These are phyloP conservation scores for Lichenostomus cassidix DNA, from an alignment of 2,113 vertebrate species.

Conservation along the genomic window DNA sequence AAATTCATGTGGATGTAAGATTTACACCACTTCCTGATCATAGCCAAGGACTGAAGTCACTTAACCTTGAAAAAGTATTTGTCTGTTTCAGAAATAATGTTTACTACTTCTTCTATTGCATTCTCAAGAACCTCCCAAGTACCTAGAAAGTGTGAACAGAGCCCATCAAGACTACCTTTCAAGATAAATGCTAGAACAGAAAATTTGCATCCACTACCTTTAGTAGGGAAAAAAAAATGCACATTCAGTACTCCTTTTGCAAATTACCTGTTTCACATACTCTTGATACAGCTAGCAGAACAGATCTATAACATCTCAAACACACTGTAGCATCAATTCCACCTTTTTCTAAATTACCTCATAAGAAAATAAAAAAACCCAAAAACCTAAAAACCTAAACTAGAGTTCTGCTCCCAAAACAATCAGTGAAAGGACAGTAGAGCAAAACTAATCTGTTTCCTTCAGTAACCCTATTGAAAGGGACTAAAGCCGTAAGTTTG, in stretches of 20 bases:
- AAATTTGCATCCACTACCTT: background rate
- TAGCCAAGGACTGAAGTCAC: background rate
- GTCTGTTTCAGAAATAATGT: background rate
- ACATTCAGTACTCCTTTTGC: background rate
- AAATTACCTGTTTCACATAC: background rate
- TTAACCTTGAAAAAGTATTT: background rate
- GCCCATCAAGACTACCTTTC: background rate
- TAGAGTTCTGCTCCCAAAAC: background rate
- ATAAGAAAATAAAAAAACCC: rapidly evolving
- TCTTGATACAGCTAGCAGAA: background rate
- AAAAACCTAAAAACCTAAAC: background rate
- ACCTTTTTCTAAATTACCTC: background rate
- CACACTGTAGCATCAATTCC: background rate
- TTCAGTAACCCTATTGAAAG: background rate
- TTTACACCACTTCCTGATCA: background rate
- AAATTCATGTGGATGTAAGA: background rate
- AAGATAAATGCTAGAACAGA: background rate
- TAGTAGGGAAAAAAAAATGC: background rate
- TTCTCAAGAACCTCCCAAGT: background rate
- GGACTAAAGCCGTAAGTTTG: background rate
- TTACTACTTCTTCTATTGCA: background rate
- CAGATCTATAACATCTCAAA: background rate
- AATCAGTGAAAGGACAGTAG: background rate
- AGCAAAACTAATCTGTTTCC: background rate
- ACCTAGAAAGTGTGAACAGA: background rate